Conservation (phyloP, 2,113 vertebrate species). For the Daphoenositta chrysoptera region DNA sequence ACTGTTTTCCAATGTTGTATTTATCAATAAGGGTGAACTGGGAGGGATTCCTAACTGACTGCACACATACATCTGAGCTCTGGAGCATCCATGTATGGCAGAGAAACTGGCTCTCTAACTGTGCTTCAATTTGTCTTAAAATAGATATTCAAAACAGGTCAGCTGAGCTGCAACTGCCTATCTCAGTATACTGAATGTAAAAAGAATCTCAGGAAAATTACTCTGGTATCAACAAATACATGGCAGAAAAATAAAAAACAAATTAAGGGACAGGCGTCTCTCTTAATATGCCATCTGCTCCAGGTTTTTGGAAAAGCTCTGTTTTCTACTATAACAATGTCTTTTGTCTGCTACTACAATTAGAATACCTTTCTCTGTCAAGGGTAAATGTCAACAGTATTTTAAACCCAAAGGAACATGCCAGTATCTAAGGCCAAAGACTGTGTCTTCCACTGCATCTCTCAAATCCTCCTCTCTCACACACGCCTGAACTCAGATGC, state of each 20-base stretch:
- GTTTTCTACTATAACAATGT: background rate
- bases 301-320: background rate
- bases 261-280: background rate
- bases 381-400: background rate
- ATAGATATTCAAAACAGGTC: slow-evolving; percentile 15
- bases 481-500: background rate
- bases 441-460: background rate
- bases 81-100: background rate
- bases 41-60: background rate
- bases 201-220: background rate
- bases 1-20: background rate
- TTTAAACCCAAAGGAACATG: background rate
- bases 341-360: background rate
- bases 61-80: background rate
- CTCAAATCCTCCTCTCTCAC: background rate
- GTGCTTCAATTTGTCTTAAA: background rate
- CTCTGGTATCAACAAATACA: background rate
- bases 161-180: slow-evolving; percentile 1
- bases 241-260: background rate
- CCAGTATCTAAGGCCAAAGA: background rate
- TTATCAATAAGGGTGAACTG: background rate
- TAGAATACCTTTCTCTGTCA: background rate
- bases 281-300: background rate
- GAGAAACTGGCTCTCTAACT: background rate
- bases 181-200: background rate